These are phyloP conservation scores for Esox lucius DNA, from an alignment of 2,797 vertebrate genomes.

Conservation along the genomic window DNA sequence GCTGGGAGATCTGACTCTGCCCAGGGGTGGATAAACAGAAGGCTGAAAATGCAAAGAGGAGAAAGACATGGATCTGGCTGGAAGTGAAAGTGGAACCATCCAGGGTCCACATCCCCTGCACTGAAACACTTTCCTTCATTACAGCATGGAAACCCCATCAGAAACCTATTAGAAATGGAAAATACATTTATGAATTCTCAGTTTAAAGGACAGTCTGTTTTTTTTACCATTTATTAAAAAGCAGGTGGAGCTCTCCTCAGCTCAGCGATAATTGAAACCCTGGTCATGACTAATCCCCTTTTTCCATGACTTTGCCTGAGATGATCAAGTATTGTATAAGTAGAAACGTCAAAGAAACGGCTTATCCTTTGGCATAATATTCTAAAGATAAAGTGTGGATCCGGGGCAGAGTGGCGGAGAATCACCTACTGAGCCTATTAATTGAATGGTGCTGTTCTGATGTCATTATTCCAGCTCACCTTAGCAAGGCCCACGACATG, in stretches of 20 bases:
- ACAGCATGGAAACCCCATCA: not conserved
- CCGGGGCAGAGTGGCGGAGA: constrained; percentile 37
- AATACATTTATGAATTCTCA: not conserved
- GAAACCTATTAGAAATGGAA: not conserved
- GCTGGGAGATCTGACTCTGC: constrained; percentile 61
- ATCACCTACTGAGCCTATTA: constrained; percentile 54
- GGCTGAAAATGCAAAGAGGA: constrained; percentile 60
- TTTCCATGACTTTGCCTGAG: not conserved
- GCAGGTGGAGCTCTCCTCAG: not conserved
- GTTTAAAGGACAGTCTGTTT: not conserved
- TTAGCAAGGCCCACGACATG: constrained; percentile 44
- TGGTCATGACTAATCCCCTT: not conserved
- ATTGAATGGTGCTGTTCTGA: constrained; percentile 52
- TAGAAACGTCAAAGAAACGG: constrained; percentile 23
- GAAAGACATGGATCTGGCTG: constrained; percentile 66
- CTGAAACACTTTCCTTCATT: not conserved
- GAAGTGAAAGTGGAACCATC: constrained; percentile 57
- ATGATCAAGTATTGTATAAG: not conserved
- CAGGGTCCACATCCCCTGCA: constrained; percentile 42
- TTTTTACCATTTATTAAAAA: not conserved
- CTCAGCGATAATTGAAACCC: not conserved
- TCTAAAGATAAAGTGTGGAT: constrained; percentile 40
- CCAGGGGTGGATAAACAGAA: constrained; percentile 48
- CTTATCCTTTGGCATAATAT: constrained; percentile 37
- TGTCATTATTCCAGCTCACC: constrained; percentile 60